Percentiles rank a stretch among this genome's conserved stretches.
These are phyloP conservation scores for Lordiphosa stackelbergi DNA, from an alignment of 1,140 invertebrate genomes.

Conservation along the genomic window DNA sequence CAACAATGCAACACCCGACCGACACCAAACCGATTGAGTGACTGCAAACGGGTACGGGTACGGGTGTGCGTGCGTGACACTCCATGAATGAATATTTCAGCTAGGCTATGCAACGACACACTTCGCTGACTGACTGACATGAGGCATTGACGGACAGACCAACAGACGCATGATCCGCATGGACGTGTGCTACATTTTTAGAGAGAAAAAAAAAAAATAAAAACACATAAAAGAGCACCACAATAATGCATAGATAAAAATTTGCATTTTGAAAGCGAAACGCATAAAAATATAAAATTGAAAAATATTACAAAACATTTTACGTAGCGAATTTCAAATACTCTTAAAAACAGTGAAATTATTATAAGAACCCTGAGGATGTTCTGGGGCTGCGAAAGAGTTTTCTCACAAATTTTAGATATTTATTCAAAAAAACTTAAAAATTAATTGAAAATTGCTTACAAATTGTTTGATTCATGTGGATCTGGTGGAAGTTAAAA, in stretches of 20 bases:
- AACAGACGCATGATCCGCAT: conserved; percentile 26
- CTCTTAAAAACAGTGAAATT: conserved; percentile 12
- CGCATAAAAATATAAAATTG: conserved; percentile 28
- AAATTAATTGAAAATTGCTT: too few relatives aligned
- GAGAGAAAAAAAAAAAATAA: conserved; percentile 23
- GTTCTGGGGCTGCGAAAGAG: too few relatives aligned
- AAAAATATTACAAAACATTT: conserved; percentile 10
- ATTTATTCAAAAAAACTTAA: background rate
- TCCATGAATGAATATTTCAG: conserved; percentile 38
- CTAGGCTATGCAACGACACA: conserved; percentile 31
- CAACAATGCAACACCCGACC: conserved; percentile 30
- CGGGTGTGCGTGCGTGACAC: conserved; percentile 26
- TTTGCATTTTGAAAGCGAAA: conserved; percentile 50
- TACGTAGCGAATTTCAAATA: conserved; percentile 22
- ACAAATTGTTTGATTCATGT: too few relatives aligned
- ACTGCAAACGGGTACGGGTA: background rate
- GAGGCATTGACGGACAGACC: conserved; percentile 15
- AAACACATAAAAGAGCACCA: conserved; percentile 2
- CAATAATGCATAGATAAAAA: conserved; percentile 21
- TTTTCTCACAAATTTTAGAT: too few relatives aligned
- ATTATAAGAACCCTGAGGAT: conserved; percentile 3
- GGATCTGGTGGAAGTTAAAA: too few relatives aligned
- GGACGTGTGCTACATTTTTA: conserved; percentile 47
- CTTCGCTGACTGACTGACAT: conserved; percentile 28
- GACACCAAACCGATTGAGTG: conserved; percentile 13